These are phyloP conservation scores for Solenodon paradoxus DNA, from an alignment of 2,113 vertebrate species.

Conservation along the genomic window DNA sequence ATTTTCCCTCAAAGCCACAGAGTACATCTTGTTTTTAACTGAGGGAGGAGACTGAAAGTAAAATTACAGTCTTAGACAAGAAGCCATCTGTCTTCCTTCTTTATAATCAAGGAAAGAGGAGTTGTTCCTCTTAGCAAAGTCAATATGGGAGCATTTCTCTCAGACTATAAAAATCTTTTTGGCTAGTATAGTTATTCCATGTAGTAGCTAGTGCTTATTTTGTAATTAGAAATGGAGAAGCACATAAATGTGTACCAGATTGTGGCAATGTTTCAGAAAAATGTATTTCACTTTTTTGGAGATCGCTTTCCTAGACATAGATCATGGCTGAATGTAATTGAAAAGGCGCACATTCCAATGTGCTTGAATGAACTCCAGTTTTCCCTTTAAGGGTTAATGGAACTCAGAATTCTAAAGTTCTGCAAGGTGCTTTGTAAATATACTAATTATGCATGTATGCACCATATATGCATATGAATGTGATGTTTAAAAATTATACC, in stretches of 20 bases:
- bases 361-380: neutral
- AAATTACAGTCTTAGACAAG: conserved; percentile 74
- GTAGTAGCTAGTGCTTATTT: conserved; percentile 71
- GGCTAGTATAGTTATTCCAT: conserved; percentile 58
- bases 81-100: conserved; percentile 76
- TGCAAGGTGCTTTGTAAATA: conserved; percentile 58
- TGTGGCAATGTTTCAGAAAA: conserved; percentile 42
- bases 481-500: conserved; percentile 59
- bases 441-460: conserved; percentile 60
- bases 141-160: conserved; percentile 68
- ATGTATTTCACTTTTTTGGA: conserved; percentile 7
- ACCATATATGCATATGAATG: conserved; percentile 56
- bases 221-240: conserved; percentile 59
- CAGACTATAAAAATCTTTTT: conserved; percentile 69
- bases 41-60: conserved; percentile 71
- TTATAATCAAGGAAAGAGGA: conserved; percentile 73
- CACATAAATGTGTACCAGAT: conserved; percentile 47
- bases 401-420: conserved; percentile 45
- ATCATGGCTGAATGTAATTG: neutral
- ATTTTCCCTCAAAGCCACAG: conserved; percentile 71
- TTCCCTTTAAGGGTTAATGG: conserved; percentile 47
- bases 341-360: neutral
- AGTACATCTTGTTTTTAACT: conserved; percentile 77
- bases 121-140: conserved; percentile 70
- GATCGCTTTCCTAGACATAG: conserved; percentile 6